phyloP scores from a whole-genome alignment of 2,797 vertebrate genomes.

The Megaceryle alcyon region DNA sequence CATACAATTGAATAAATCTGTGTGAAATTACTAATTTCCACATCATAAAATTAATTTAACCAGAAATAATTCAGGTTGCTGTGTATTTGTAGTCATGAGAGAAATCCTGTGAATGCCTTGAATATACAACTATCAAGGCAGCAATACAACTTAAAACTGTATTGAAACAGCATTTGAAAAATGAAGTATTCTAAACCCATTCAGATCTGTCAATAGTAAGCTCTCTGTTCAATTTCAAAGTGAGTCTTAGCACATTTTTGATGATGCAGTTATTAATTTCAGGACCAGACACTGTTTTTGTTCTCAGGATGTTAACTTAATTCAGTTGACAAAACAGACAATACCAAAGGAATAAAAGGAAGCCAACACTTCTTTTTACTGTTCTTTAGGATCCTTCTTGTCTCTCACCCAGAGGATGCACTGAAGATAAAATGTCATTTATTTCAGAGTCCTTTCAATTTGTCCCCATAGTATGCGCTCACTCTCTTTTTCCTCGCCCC shows the following conservation, averaged over 20 bases:
- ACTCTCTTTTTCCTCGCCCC: background rate
- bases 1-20: conserved; percentile 7
- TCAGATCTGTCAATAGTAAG: background rate
- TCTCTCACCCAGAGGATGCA: background rate
- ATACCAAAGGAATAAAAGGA: background rate
- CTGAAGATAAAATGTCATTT: background rate
- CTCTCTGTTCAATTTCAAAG: background rate
- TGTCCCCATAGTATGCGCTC: background rate
- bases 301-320: background rate
- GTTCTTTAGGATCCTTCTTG: background rate
- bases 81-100: background rate
- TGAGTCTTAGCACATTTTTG: background rate
- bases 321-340: background rate
- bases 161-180: background rate
- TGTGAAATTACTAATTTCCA: conserved; percentile 49
- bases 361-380: background rate
- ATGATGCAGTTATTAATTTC: background rate
- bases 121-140: background rate
- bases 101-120: background rate
- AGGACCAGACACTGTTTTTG: background rate
- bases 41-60: conserved; percentile 39
- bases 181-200: background rate
- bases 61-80: conserved; percentile 23
- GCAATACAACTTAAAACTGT: background rate
- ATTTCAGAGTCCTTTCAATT: background rate